These are phyloP conservation scores for Poecilobothrus nobilitatus DNA, from an alignment of 2,888 invertebrate genomes.

Conservation along the genomic window DNA sequence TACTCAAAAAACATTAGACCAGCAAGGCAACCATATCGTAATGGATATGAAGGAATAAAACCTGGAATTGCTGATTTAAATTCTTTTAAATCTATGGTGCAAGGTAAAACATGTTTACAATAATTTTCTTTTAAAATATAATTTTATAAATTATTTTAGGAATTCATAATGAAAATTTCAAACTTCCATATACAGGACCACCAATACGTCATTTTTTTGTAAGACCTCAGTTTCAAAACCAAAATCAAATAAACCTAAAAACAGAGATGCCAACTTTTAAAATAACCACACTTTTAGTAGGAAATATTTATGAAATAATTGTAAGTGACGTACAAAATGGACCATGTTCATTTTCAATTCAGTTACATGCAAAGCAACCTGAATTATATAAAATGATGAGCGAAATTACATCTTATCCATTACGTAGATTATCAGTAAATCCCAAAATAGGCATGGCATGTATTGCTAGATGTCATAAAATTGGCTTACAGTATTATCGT, in stretches of 20 bases:
- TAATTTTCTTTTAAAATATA: neutral
- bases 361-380: slow-evolving; percentile 53
- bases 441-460: slow-evolving; percentile 70
- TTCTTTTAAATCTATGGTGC: neutral
- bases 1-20: neutral
- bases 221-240: neutral
- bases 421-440: slow-evolving; percentile 55
- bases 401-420: slow-evolving; percentile 56
- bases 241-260: neutral
- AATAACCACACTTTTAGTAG: slow-evolving; percentile 46
- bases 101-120: neutral
- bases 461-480: slow-evolving; percentile 61
- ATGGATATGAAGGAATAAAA: neutral
- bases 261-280: slow-evolving; percentile 35
- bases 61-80: neutral
- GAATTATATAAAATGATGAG: slow-evolving; percentile 61
- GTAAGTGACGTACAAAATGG: slow-evolving; percentile 74
- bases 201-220: neutral
- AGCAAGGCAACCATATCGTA: neutral
- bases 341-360: slow-evolving; percentile 67
- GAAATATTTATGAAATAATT: slow-evolving; percentile 57
- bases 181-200: neutral
- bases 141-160: neutral
- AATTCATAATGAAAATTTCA: slow-evolving; percentile 7
- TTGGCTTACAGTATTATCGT: slow-evolving; percentile 57